These are phyloP conservation scores for Anolis carolinensis DNA, from an alignment of 2,113 vertebrate species.

Conservation along the genomic window DNA sequence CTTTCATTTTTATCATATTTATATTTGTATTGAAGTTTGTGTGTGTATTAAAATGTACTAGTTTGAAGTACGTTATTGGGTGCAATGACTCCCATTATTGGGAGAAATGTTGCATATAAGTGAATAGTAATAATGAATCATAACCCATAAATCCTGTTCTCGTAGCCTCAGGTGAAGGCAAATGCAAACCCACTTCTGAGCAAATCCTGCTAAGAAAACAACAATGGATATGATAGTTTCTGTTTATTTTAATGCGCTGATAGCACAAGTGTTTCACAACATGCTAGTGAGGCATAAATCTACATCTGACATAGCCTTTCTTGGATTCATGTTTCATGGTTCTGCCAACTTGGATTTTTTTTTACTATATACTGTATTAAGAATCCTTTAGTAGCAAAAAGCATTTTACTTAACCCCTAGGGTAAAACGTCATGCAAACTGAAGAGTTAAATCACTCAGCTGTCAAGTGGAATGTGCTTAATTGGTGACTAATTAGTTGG, in stretches of 20 bases:
- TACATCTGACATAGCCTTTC: not conserved
- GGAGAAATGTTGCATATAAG: no score
- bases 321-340: not conserved
- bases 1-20: no score
- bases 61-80: no score
- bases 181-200: no score
- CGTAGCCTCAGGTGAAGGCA: no score
- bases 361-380: slow-evolving; percentile 16
- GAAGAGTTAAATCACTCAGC: slow-evolving; percentile 52
- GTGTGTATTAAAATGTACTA: no score
- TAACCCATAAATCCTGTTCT: no score
- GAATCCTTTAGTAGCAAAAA: slow-evolving; percentile 38
- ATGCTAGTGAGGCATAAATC: not conserved
- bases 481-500: slow-evolving; percentile 69
- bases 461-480: slow-evolving; percentile 56
- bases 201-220: no score
- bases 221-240: not conserved
- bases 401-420: slow-evolving; percentile 49
- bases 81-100: no score
- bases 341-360: not conserved
- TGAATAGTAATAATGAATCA: no score
- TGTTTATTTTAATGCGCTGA: not conserved
- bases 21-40: no score
- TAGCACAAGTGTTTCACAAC: not conserved
- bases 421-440: slow-evolving; percentile 53